A percentile compares a stretch with the other conserved stretches of the same genome.
Conservation (phyloP, 2,888 invertebrate species). For the Chloromyia formosa region DNA sequence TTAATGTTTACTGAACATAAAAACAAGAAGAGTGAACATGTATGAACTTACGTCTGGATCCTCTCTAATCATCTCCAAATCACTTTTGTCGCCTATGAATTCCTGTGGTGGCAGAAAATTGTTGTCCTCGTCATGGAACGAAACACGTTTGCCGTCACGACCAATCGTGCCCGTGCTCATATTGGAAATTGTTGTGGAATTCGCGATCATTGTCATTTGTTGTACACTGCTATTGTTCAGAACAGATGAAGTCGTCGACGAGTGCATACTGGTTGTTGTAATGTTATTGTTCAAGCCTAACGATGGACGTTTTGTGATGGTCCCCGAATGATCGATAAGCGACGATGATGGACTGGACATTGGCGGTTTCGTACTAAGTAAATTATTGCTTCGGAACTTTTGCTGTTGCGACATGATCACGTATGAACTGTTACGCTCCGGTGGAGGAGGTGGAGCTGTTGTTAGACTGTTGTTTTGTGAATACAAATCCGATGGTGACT, state of each 20-base stretch:
- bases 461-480: conserved; percentile 54
- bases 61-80: conserved; percentile 70
- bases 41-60: conserved; percentile 80
- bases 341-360: conserved; percentile 4
- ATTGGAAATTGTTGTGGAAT: not conserved
- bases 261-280: conserved; percentile 48
- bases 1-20: not conserved
- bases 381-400: conserved; percentile 53
- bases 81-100: conserved; percentile 60
- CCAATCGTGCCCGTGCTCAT: conserved; percentile 11
- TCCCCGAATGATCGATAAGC: not conserved
- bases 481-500: conserved; percentile 39
- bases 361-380: conserved; percentile 27
- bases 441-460: conserved; percentile 74
- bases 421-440: conserved; percentile 89
- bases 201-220: not conserved
- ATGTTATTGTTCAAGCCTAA: conserved; percentile 21
- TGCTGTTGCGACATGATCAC: conserved; percentile 79
- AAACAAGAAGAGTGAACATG: conserved; percentile 37
- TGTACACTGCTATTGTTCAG: conserved; percentile 2
- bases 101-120: conserved; percentile 57
- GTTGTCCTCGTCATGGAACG: conserved; percentile 75
- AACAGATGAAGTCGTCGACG: conserved; percentile 51
- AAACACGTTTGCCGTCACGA: conserved; percentile 72
- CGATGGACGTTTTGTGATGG: conserved; percentile 20